A percentile compares a stretch with the other conserved stretches of the same genome.
Evolutionary conservation across 2,797 vertebrate species (phyloP).

Genomic region (Microcaecilia unicolor): DNA sequence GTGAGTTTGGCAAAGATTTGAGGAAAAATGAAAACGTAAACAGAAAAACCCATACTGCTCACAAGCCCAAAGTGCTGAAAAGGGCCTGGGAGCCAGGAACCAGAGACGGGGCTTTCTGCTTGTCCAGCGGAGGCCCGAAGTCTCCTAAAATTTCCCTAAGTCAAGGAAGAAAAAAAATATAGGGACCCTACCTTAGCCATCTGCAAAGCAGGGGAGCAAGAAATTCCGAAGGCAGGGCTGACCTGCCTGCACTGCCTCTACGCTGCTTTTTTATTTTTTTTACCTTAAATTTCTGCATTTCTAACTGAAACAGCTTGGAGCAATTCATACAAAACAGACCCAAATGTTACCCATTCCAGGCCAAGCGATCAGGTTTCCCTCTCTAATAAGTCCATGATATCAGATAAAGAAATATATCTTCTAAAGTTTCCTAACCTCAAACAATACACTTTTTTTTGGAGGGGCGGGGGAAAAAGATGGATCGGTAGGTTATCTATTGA

Average conservation of each 20-base stretch:
- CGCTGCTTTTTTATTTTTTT: conserved; percentile 40
- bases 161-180: conserved; percentile 35
- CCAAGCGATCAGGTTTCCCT: conserved; percentile 64
- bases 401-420: conserved; percentile 44
- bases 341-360: conserved; percentile 65
- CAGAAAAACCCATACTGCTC: too few species aligned
- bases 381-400: conserved; percentile 48
- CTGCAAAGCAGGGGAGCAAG: conserved; percentile 40
- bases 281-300: conserved; percentile 64
- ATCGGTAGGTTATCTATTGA: neutral
- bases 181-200: conserved; percentile 53
- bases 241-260: conserved; percentile 43
- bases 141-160: neutral
- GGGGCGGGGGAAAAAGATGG: conserved; percentile 30
- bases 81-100: neutral
- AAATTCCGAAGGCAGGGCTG: conserved; percentile 46
- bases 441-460: conserved; percentile 45
- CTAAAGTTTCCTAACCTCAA: conserved; percentile 53
- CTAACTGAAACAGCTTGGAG: conserved; percentile 71
- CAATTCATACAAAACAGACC: conserved; percentile 68
- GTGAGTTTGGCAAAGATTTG: too few species aligned
- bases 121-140: neutral
- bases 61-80: neutral
- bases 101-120: neutral
- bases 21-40: too few species aligned